Evolutionary conservation across 2,888 invertebrate genomes (phyloP).

Genomic region (Ophion ellenae): DNA sequence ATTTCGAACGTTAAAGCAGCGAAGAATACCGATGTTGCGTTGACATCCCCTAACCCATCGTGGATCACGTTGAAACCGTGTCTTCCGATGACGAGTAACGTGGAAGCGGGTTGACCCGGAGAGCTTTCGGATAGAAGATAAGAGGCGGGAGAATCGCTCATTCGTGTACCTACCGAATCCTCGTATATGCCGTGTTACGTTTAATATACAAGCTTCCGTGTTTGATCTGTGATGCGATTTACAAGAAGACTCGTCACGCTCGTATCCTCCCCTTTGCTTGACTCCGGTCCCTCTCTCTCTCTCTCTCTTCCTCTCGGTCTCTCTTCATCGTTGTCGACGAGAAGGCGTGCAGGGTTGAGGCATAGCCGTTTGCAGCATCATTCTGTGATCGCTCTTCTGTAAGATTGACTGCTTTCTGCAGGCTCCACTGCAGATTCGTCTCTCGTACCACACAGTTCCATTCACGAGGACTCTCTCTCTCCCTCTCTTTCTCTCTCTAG

Average conservation of each 20-base stretch:
- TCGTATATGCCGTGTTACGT: constrained; percentile 72
- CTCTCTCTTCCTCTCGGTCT: constrained; percentile 41
- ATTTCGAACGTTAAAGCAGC: neutral
- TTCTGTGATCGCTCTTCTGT: constrained; percentile 83
- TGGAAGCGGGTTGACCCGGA: constrained; percentile 46
- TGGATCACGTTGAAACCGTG: neutral
- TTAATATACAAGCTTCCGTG: constrained; percentile 82
- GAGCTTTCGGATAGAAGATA: constrained; percentile 73
- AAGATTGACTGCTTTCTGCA: constrained; percentile 77
- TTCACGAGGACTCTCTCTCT: constrained; percentile 63
- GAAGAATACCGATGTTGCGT: neutral
- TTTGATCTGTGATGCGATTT: constrained; percentile 84
- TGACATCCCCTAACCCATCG: neutral
- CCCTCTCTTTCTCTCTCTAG: constrained; percentile 58
- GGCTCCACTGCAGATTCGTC: constrained; percentile 45
- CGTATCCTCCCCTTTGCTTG: constrained; percentile 54
- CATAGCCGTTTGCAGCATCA: constrained; percentile 76
- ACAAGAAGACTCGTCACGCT: constrained; percentile 73
- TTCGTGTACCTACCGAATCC: constrained; percentile 51
- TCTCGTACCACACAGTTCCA: constrained; percentile 48
- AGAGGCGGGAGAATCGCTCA: constrained; percentile 67
- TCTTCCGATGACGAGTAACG: constrained; percentile 14
- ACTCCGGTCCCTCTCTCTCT: constrained; percentile 42
- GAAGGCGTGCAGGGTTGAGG: constrained; percentile 64
- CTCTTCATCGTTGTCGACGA: constrained; percentile 55